Percentiles rank a stretch among this genome's conserved stretches.
Evolutionary conservation across 1,140 invertebrate genomes (phyloP).

Genomic region (Caerostris extrusa): DNA sequence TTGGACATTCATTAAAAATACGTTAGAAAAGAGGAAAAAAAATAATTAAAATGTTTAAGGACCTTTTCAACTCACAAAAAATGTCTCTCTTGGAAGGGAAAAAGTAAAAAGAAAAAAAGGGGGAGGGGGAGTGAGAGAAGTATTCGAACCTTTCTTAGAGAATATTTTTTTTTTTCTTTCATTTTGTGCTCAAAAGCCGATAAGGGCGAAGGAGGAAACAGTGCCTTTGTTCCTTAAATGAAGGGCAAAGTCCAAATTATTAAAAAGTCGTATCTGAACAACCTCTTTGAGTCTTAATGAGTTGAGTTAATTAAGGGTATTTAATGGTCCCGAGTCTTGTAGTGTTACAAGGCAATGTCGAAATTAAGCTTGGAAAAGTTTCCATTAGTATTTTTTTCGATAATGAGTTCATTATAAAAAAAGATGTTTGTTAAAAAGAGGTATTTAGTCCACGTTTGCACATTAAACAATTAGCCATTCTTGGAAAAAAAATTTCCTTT

Average conservation of each 20-base stretch:
- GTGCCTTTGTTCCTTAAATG: conserved; percentile 50
- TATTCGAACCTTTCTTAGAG: neutral
- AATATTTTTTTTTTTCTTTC: neutral
- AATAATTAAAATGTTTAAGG: conserved; percentile 61
- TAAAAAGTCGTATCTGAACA: conserved; percentile 42
- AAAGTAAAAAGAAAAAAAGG: neutral
- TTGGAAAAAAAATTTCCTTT: neutral
- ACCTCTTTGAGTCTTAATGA: conserved; percentile 31
- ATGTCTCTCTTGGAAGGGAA: neutral
- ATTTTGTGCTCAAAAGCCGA: conserved; percentile 32
- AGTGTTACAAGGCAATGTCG: neutral
- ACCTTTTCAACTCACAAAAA: neutral
- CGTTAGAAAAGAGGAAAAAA: neutral
- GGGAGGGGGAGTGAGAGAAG: neutral
- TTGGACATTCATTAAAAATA: conserved; percentile 61
- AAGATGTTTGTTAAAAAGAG: neutral
- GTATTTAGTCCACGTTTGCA: neutral
- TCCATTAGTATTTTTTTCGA: conserved; percentile 44
- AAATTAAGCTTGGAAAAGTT: conserved; percentile 33
- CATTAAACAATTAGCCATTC: conserved; percentile 10
- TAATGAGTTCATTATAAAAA: conserved; percentile 27
- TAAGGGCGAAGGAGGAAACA: conserved; percentile 12
- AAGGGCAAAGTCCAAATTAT: conserved; percentile 65
- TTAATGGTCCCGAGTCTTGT: conserved; percentile 42
- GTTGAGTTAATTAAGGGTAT: conserved; percentile 48